Evolutionary conservation across 92 coral and sea anemone genomes (phyloP), one percentile per base, ranked within the genome.

Genomic region (Actinostola sp.): DNA sequence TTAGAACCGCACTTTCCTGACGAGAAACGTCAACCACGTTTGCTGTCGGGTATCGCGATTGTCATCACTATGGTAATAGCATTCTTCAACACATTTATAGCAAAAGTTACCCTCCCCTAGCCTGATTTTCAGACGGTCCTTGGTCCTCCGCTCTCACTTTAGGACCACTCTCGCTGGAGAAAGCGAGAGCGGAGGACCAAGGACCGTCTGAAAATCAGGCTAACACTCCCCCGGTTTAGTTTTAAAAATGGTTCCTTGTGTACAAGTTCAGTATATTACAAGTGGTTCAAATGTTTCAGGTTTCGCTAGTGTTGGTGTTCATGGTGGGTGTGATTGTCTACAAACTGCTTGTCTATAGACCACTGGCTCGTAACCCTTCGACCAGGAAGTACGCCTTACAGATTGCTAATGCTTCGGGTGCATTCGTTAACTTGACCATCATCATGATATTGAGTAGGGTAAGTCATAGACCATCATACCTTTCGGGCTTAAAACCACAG

Each of bases 361-460:
- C 98, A 2, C 88, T 94, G 53, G 97, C 98, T 10, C 82, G 89
- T 29, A 94, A 92, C 57, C 84, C 97, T 15, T 70, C 95, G 0
- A 94, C 98, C 36, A 89, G 97, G 46, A 88, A 84, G 15, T 89
- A 92, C 65, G 98, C 98, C 19, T 89, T 81, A 44, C 98, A 94
- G 78, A 94, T 94, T 36, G 98, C 98, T 19, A 94, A 94, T 81
- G 81, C 89, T 46, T 85, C 98, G 9, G 98, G 98, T 31, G 98
- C 98, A 41, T 88, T 94, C 58, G 98, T 94, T 28, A 94, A 94
- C 93, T 91, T 94, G 93, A 92, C 91, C 54, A 94, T 92, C 36
- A 94, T 94, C 67, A 94, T 94, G 98, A 94, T 94, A 26, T 92
- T 94, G 13, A 94, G 98, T 66, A 88, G 98, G 90, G 98, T 94